Base-by-base conservation (phyloP, 1,140 invertebrate species). In the Chironomus tepperi region DNA sequence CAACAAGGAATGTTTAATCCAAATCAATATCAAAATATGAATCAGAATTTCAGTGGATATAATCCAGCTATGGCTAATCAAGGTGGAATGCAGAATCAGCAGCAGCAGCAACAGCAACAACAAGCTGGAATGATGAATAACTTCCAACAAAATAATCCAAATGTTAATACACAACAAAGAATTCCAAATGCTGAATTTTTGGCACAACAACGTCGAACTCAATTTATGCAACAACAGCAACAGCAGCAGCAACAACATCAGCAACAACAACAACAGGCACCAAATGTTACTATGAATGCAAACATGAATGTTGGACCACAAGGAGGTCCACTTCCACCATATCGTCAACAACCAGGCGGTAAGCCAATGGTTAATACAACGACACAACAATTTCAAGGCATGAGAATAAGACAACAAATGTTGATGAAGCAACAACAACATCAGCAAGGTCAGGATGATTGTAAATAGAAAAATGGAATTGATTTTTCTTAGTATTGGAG, bases 151-250 rank as follows among this genome's bases (percentile, higher is more conserved):
- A 82, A 82, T 18, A 70, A 75, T 72, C n/a, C 24, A 75, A 42
- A 73, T 43, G 73, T 64, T 76, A 73, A 10, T n/a, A 73, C 75
- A 70, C 77, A 78, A 76, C 77, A 78, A 43, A 78, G 83, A 65
- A 84, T 81, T 79, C 82, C 85, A 73, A 82, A 84, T 75, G 77
- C 79, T 7, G 81, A 82, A 75, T 82, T 80, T 34, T 83, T 86
- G 65, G 82, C 85, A 70, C 85, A 87, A 57, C 88, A 89, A 77
- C 47, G 47, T 57, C 87, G 88, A 77, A 86, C 87, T 84, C 78
- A 87, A 7, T 85, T 84, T 7, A 85, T 86, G 83, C 85, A 86
- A 76, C 84, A 87, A 75, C 84, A 85, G 16, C 80, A 81, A 18
- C 82, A 81, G 19, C 81, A 82, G 64, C 81, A 85, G 75, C 84